Evolutionary conservation across 2,113 vertebrate genomes (phyloP), one percentile per base, ranked within the genome.

Genomic region (Nyctibius bracteatus): DNA sequence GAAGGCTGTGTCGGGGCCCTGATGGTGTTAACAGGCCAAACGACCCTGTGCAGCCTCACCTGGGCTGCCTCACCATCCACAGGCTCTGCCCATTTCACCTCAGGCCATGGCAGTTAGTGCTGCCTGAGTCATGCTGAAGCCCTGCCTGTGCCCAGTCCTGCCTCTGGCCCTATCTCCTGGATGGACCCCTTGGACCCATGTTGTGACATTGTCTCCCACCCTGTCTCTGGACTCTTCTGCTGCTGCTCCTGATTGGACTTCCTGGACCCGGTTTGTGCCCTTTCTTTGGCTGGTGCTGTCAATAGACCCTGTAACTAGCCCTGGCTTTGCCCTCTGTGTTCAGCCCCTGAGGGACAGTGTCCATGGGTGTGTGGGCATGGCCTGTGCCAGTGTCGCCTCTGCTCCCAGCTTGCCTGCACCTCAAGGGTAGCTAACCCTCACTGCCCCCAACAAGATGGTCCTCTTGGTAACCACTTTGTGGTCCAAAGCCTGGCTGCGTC

Each of bases 351-450:
- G 33, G 10, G 12, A 37, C 4, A 17, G 46, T 24, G 20, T 24
- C 41, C 1, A 1, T 16, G 18, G 14, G 8, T 31, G 39, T 31
- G 39, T 4, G 4, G 46, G 10, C 5, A 28, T 35, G 46, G 18
- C 43, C 22, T 35, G 5, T 25, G 24, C 19, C 27, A 18, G 6
- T 8, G 16, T 59, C 8, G 17, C 15, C 17, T 79, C 28, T 51
- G 30, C 8, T 57, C 15, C 17, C 2, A 2, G 12, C 23, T 52
- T 80, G 25, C 37, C 14, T 58, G n/a, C 20, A 24, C 23, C 20
- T 25, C 31, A 5, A 30, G 39, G 30, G 8, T 21, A 88, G 22
- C 12, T 31, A 63, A 5, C 23, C 23, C 41, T 66, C 27, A 21
- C 37, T 68, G 28, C 4, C 11, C 12, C 2, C 17, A 62, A 27